Conservation (phyloP, 2,888 invertebrate genomes). For the Dione juno region DNA sequence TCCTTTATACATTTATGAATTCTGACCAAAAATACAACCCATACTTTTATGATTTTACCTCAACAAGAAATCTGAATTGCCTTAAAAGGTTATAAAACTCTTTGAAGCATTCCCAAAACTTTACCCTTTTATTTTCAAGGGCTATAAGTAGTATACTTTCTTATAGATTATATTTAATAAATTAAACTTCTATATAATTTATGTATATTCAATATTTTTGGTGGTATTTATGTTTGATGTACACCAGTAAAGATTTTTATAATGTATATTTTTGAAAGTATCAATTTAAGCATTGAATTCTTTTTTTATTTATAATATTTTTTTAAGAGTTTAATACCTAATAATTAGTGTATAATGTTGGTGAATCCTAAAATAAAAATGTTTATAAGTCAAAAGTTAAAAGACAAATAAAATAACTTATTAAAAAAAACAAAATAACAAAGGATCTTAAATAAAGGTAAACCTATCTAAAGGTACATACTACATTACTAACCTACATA, state of each 20-base stretch:
- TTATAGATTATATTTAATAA: not conserved
- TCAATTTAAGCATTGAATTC: no score
- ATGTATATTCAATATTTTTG: not conserved
- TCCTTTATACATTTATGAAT: conserved; percentile 40
- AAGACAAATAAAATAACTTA: no score
- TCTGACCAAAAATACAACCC: conserved; percentile 35
- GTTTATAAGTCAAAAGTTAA: no score
- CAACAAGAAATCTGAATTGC: conserved; percentile 38
- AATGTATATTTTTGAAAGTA: not conserved
- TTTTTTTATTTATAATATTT: no score
- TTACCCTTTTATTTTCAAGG: conserved; percentile 6
- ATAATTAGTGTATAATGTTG: no score
- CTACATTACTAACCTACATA: not conserved
- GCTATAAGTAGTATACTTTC: not conserved
- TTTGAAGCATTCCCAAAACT: conserved; percentile 24
- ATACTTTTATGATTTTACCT: conserved; percentile 35
- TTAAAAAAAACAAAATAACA: no score
- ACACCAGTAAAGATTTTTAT: not conserved
- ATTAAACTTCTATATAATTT: not conserved
- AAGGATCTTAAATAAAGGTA: not conserved
- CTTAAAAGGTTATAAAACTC: conserved; percentile 35
- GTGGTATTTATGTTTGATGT: not conserved
- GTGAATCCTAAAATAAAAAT: no score
- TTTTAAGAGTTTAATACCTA: no score
- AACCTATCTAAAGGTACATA: not conserved